Percentiles rank a stretch among this genome's conserved stretches.
Evolutionary conservation across 2,888 invertebrate species (phyloP).

Genomic region (Drosophila ezoana): DNA sequence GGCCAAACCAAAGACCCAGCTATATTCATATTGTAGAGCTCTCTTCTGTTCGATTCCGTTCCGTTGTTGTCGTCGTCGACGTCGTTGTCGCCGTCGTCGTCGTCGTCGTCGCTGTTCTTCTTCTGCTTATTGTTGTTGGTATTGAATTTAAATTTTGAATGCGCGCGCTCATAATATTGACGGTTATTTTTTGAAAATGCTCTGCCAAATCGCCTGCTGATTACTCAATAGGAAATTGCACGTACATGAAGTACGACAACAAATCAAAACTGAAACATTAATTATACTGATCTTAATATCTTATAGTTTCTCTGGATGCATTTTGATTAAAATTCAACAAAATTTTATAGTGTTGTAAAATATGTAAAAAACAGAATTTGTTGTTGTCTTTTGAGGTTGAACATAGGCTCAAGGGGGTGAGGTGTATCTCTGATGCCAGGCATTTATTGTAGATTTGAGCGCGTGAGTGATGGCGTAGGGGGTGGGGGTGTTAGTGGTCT

Average conservation of each 20-base stretch:
- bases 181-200: constrained; percentile 77
- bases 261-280: constrained; percentile 3
- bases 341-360: constrained; percentile 28
- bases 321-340: constrained; percentile 1
- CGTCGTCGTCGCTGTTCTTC: constrained; percentile 24
- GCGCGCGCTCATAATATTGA: constrained; percentile 78
- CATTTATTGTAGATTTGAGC: constrained; percentile 56
- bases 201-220: constrained; percentile 18
- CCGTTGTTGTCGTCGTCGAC: constrained; percentile 34
- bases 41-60: constrained; percentile 25
- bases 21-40: constrained; percentile 12
- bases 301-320: neutral
- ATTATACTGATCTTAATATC: constrained; percentile 24
- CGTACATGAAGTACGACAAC: constrained; percentile 16
- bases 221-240: constrained; percentile 46
- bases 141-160: constrained; percentile 79
- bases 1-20: constrained; percentile 13
- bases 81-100: constrained; percentile 26
- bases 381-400: constrained; percentile 32
- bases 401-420: neutral
- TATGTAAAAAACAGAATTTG: constrained; percentile 35
- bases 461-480: constrained; percentile 34
- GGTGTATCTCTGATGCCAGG: constrained; percentile 22
- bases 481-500: constrained; percentile 8
- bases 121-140: constrained; percentile 48